Evolutionary conservation across 2,797 vertebrate genomes (phyloP), one percentile per base, ranked within the genome.

Genomic region (Microchirus variegatus): DNA sequence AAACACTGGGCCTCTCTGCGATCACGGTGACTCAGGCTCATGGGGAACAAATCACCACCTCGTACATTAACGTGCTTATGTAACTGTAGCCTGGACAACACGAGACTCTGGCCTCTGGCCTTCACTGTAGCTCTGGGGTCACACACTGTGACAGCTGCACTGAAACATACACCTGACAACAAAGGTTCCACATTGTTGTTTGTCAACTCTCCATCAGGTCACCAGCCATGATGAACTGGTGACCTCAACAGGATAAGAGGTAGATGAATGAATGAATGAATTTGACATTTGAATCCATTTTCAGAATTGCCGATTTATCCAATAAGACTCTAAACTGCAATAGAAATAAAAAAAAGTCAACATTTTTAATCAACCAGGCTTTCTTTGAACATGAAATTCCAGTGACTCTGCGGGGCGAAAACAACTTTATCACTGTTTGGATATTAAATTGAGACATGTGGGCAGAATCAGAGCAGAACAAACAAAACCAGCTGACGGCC

Each of bases 391-490:
- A 86, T 66, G 42, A 15, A 80, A 86, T 86, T 87, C 89, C 89
- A 62, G 76, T 87, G 86, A 89, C 84, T 78, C 44, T 61, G 22
- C 5, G 55, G 43, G 82, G 67, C 53, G 63, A 77, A 86, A 67
- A 66, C 75, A 44, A 58, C 45, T 73, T 22, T 89, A 88, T 90
- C 84, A 58, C 9, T 18, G 86, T 91, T 91, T 81, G 42, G 26
- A 59, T 60, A 79, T 83, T 86, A 85, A 86, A 84, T 51, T 35
- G 51, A 75, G 59, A 49, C 82, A 80, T 85, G 81, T 65, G 87
- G 75, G 69, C 38, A 48, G 55, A 77, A 60, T 88, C 77, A 86
- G 73, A 77, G 83, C 64, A 47, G 78, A 63, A 43, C 22, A 46
- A 37, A 67, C 12, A 37, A 17, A 67, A 53, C 42, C 41, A 26